Evolutionary conservation across 1,140 invertebrate species (phyloP), one percentile per base, ranked within the genome.

Genomic region (Piezodorus guildinii): DNA sequence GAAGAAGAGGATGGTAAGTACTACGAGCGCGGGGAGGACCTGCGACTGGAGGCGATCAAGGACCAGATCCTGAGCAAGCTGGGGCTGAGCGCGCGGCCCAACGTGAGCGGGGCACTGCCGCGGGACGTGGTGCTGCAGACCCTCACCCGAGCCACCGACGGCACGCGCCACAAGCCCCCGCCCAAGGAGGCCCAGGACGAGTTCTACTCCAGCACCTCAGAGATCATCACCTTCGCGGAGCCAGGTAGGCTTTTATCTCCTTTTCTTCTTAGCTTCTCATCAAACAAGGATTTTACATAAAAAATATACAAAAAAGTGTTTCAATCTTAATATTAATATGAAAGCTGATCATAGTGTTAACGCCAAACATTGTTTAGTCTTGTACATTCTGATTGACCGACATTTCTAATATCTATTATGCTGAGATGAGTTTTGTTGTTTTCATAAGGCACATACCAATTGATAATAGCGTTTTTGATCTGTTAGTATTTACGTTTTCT

Each of bases 221-320:
- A 90, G 74, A 88, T 90, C 69, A 88, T 90, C 68, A 83, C 85
- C 15, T 90, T 90, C 72, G 86, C 86, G 6, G 87, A 89, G 73
- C 82, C 83, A 75, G 87, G 87, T 88, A 39, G 34, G 34, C 6
- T 30, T 8, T 30, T 8, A 8, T 30, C 27, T 30, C 8, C 8
- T 8, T 30, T n/a, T n/a, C n/a, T n/a, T n/a, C n/a, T n/a, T n/a
- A n/a, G n/a, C n/a, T n/a, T n/a, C n/a, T n/a, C n/a, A n/a, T n/a
- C n/a, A n/a, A n/a, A n/a, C n/a, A n/a, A n/a, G n/a, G n/a, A n/a
- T n/a, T n/a, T n/a, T n/a, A n/a, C n/a, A n/a, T n/a, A n/a, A n/a
- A n/a, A n/a, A n/a, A n/a, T n/a, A n/a, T n/a, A n/a, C n/a, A n/a
- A n/a, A n/a, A n/a, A n/a, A n/a, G n/a, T n/a, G n/a, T n/a, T n/a